Conservation (phyloP, 2,113 vertebrate species). For the Cephalopterus ornatus region DNA sequence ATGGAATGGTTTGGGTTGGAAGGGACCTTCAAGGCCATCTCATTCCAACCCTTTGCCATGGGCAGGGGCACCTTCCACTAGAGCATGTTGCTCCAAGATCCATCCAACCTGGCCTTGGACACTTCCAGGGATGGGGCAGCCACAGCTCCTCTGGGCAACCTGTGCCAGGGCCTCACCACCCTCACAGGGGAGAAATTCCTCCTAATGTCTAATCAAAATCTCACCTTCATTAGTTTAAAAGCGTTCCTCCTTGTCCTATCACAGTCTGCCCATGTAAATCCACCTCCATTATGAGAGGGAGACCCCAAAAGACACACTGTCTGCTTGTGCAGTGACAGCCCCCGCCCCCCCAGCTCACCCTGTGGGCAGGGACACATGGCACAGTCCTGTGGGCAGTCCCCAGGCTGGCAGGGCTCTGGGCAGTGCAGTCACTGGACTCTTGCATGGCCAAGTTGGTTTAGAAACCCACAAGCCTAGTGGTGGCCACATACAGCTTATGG, state of each 20-base stretch:
- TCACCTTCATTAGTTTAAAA: not conserved
- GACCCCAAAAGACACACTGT: not conserved
- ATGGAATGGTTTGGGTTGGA: not conserved
- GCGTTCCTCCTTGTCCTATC: not conserved
- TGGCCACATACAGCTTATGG: not conserved
- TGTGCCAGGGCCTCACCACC: not conserved
- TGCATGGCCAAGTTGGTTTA: rapidly evolving
- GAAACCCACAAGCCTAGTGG: rapidly evolving
- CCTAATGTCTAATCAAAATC: not conserved
- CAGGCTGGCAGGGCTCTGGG: not conserved
- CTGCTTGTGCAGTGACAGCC: not conserved
- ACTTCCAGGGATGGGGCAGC: not conserved
- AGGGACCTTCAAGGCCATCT: not conserved
- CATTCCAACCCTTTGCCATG: rapidly evolving
- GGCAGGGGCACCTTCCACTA: not conserved
- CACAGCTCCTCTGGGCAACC: not conserved
- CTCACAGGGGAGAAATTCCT: not conserved
- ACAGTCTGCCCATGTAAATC: not conserved
- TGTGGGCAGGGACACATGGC: not conserved
- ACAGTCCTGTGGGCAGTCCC: not conserved
- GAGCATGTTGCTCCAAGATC: not conserved
- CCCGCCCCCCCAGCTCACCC: not conserved
- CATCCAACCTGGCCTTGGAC: not conserved
- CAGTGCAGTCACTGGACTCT: not conserved
- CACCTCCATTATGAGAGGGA: not conserved